These are phyloP conservation scores for Todiramphus chloris DNA, from an alignment of 2,113 vertebrate species.

Conservation along the genomic window DNA sequence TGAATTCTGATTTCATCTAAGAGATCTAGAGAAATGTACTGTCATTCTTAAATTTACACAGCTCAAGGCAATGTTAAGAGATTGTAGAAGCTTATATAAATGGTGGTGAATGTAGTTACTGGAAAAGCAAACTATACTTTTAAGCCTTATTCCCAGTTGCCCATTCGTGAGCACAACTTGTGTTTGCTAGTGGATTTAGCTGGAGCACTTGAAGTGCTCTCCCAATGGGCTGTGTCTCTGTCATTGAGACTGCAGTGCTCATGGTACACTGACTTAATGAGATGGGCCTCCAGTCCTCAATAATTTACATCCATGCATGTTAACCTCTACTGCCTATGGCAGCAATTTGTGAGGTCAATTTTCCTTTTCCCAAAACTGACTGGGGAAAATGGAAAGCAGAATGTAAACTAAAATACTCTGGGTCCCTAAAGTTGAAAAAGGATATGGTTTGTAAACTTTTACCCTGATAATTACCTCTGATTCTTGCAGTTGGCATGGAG, in stretches of 20 bases:
- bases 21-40: not conserved
- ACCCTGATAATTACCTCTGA: not conserved
- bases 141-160: not conserved
- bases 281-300: not conserved
- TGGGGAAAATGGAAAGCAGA: not conserved
- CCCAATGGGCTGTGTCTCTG: not conserved
- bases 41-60: not conserved
- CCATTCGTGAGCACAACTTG: not conserved
- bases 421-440: not conserved
- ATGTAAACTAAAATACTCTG: not conserved
- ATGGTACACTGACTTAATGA: not conserved
- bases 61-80: not conserved
- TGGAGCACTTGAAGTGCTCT: not conserved
- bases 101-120: not conserved
- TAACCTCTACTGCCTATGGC: not conserved
- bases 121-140: not conserved
- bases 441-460: not conserved
- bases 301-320: accelerated
- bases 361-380: not conserved
- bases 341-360: not conserved
- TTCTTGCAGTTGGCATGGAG: not conserved
- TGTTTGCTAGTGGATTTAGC: not conserved
- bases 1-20: not conserved
- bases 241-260: not conserved
- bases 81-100: not conserved